Base-by-base conservation (phyloP, 2,113 vertebrate genomes). In the Mesoclemmys tuberculata region DNA sequence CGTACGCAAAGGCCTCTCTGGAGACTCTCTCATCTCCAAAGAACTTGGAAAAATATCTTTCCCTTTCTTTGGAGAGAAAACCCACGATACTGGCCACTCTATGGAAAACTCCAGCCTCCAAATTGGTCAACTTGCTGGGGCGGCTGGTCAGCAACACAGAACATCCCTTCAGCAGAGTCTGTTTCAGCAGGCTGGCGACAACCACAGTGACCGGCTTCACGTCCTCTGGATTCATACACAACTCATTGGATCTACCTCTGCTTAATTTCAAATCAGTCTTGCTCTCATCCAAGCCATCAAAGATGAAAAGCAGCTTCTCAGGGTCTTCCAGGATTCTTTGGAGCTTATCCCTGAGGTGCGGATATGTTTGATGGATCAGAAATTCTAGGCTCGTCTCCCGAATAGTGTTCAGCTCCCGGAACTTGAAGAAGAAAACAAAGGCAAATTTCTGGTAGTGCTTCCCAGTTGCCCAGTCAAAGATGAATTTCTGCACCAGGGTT, bases 241-340 rank as follows among this genome's bases (percentile, higher is more conserved):
- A 83, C 13, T 68, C 29, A 2, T 74, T 75, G 24, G 74, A 61
- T 7, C 87, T n/a, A 3, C n/a, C n/a, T 27, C 52, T 41, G 2
- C n/a, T 82, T 31, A 95, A 93, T 54, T 97, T 93, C 81, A 98
- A 89, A 83, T 75, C 91, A 82, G 89, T n/a, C 41, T 87, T 89
- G 84, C 85, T 97, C 56, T 92, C 88, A 71, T 98, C 97, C 82
- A 98, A 87, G 38, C 98, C 98, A 77, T 99, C 98, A 61, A 99
- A 98, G 22, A 98, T 91, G 85, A 98, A 98, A 82, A 98, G 84
- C 35, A 98, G 85, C 4, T 92, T 91, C 27, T 97, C 88, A 4
- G 98, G 98, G 8, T 89, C 93, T 85, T 97, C 90, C 14, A 98
- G 75, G 49, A 97, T 38, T 21, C 94, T 54, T 1, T 8, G 4